Percentiles rank a stretch among this genome's conserved stretches.
Conservation (phyloP, 2,797 vertebrate species). For the Phrynocephalus vlangalii region DNA sequence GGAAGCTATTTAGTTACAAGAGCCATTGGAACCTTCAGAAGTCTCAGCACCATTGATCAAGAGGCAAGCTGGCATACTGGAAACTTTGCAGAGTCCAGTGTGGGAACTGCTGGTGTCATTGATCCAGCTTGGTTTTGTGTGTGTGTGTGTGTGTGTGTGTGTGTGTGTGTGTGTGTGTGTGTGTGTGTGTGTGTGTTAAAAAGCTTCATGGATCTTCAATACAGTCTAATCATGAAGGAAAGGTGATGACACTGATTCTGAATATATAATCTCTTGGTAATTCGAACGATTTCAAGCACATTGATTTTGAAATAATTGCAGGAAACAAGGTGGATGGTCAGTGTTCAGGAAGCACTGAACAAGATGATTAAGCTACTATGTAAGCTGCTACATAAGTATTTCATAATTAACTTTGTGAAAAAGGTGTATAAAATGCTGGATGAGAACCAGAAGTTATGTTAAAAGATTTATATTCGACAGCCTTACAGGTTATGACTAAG, state of each 20-base stretch:
- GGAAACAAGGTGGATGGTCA: too few species aligned
- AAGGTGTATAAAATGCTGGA: background rate
- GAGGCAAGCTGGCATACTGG: background rate
- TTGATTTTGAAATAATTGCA: background rate
- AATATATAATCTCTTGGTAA: background rate
- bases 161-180: conserved; percentile 13
- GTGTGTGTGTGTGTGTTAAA: conserved; percentile 14
- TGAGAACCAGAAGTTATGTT: too few species aligned
- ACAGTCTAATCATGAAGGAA: conserved; percentile 20
- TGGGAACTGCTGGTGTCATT: background rate
- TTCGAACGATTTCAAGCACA: background rate
- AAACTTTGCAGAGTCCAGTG: conserved; percentile 7
- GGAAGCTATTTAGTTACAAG: conserved; percentile 34
- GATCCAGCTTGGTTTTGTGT: conserved; percentile 16
- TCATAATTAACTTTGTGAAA: background rate
- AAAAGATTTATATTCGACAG: background rate
- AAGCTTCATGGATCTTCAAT: conserved; percentile 14
- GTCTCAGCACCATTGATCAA: background rate
- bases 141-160: background rate
- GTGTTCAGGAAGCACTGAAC: background rate
- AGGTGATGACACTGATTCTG: conserved; percentile 3
- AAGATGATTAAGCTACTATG: background rate
- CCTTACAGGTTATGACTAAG: background rate
- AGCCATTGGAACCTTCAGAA: conserved; percentile 9
- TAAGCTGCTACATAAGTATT: background rate